Evolutionary conservation across 2,888 invertebrate genomes (phyloP), one percentile per base, ranked within the genome.

Genomic region (Cerastis rubricosa): DNA sequence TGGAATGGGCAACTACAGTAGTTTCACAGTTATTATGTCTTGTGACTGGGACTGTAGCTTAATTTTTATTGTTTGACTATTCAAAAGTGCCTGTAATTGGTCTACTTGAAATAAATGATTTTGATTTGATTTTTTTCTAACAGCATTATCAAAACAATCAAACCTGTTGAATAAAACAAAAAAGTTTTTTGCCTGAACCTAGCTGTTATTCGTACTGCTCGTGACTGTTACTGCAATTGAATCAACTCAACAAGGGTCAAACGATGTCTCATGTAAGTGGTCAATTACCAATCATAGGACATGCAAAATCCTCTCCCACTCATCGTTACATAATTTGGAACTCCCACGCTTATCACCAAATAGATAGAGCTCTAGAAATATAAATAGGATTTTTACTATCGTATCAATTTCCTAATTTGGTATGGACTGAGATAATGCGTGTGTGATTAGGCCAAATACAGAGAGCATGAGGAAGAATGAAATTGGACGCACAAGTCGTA

Each of bases 211-310:
- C n/a, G n/a, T n/a, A 40, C 14, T 43, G 43, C 64, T 25, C 64
- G 4, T 64, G n/a, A 43, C 14, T 22, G 12, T 66, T 35, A 7
- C 40, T 22, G 45, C 73, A 81, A 85, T 76, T 76, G 76, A 76
- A 82, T 80, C 65, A 63, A 51, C 40, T 40, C 51, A 40, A 57
- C 77, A 76, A 43, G 65, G 86, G 86, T 75, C 86, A 77, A 70
- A 40, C 59, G 47, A 78, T 71, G 78, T 74, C 74, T n/a, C n/a
- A n/a, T n/a, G n/a, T n/a, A n/a, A 66, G 49, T 51, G 45, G 69
- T 45, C 75, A 78, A 78, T 66, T 74, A 51, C 5, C 59, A 64
- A 54, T 54, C 19, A 73, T 35, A 76, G 40, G 17, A 0, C 25
- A 59, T 71, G 19, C 29, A 68, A 22, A 71, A n/a, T n/a, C 49